Evolutionary conservation across 1,140 invertebrate genomes (phyloP), one percentile per base, ranked within the genome.

Genomic region (Drosophila chauvacae): DNA sequence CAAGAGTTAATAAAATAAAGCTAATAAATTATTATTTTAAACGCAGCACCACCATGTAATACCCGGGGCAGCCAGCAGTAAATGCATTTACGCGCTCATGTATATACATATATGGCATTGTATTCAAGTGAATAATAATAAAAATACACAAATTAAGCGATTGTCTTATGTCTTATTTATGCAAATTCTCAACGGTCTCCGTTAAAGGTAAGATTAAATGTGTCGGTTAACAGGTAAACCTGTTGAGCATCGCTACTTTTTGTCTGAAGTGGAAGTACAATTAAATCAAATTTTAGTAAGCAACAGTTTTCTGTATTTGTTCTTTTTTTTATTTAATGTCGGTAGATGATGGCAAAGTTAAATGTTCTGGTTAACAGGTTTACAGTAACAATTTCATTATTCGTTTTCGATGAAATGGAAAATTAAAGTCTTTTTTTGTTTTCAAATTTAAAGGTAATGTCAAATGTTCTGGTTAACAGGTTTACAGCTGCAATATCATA

Each of bases 21-120:
- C 80, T 83, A 74, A 80, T 87, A 88, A 87, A 88, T 80, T 87
- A 87, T 87, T 55, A 55, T 55, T 55, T 81, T 65, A 69, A 69
- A 69, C 65, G 35, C 42, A 59, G 18, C 35, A 37, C 16, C 42
- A 37, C 48, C 30, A 65, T 60, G 68, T 59, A 65, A n/a, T 26
- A 35, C 51, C 59, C 20, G 30, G 48, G 20, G 23, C 20, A 53
- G 59, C 55, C 53, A 33, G 62, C 51, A 71, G 50, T 33, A 37
- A 42, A 50, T 28, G 69, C 68, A 69, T 69, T 71, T 71, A 69
- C n/a, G 33, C 53, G 45, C 37, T 57, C 53, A 50, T 72, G 69
- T 72, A 71, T 51, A 72, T 45, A 60, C 41, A 45, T 47, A 48
- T 71, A 71, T 71, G 69, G 69, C 69, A 72, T 72, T 72, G 69